Percentiles rank a stretch among this genome's conserved stretches.
These are phyloP conservation scores for Agonopterix heracliana DNA, from an alignment of 2,888 invertebrate genomes.

Conservation along the genomic window DNA sequence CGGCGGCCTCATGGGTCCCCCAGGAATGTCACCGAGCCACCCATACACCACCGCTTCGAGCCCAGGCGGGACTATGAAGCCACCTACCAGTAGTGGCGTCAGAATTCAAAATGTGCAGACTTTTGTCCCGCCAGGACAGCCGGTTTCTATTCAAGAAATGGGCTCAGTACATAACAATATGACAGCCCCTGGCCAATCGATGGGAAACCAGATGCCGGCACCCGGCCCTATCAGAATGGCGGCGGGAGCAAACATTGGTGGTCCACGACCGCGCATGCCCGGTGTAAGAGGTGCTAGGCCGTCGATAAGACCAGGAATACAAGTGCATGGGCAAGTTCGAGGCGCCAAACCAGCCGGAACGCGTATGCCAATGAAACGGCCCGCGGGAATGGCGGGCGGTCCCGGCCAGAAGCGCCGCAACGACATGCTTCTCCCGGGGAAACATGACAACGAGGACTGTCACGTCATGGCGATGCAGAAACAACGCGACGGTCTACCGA, in stretches of 20 bases:
- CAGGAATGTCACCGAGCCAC: conserved; percentile 34
- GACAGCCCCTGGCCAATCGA: conserved; percentile 20
- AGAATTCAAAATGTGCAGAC: conserved; percentile 66
- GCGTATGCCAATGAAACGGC: conserved; percentile 63
- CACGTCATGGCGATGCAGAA: conserved; percentile 85
- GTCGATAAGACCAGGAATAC: conserved; percentile 55
- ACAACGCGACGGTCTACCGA: conserved; percentile 81
- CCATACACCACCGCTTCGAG: conserved; percentile 47
- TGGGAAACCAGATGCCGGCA: conserved; percentile 38
- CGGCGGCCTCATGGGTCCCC: conserved; percentile 40
- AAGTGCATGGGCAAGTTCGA: conserved; percentile 59
- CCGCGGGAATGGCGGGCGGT: conserved; percentile 33
- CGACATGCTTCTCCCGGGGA: conserved; percentile 80
- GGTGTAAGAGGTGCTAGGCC: conserved; percentile 47
- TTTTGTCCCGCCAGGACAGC: conserved; percentile 44
- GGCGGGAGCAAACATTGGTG: conserved; percentile 43
- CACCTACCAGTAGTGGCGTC: conserved; percentile 37
- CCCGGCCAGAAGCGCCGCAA: conserved; percentile 68
- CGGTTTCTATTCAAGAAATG: conserved; percentile 21
- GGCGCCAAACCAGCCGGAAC: conserved; percentile 39
- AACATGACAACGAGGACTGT: conserved; percentile 84
- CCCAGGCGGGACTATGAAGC: conserved; percentile 50
- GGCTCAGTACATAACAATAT: conserved; percentile 4
- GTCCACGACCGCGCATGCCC: conserved; percentile 52
- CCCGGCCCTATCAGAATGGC: conserved; percentile 60